Conservation (phyloP, 2,797 vertebrate species). For the Alcedo atthis region DNA sequence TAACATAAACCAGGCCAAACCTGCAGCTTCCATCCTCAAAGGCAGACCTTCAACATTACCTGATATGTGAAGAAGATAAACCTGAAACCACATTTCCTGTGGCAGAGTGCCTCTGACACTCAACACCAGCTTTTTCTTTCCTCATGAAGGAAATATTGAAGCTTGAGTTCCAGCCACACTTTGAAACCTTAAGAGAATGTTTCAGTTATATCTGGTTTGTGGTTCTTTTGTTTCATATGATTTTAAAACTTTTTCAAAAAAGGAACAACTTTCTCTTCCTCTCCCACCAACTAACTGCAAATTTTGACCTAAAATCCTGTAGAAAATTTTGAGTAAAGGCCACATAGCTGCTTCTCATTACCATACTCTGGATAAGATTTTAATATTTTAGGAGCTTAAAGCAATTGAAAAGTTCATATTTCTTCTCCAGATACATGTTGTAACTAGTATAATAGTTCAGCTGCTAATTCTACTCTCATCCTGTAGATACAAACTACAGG, state of each 20-base stretch:
- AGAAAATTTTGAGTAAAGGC: not conserved
- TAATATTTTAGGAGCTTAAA: not conserved
- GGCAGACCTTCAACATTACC: not conserved
- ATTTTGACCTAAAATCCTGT: not conserved
- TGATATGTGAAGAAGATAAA: not conserved
- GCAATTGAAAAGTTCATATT: not conserved
- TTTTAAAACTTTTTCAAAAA: not conserved
- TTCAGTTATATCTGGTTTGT: not conserved
- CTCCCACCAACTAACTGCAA: not conserved
- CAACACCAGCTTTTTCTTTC: not conserved
- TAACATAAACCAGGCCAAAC: not conserved
- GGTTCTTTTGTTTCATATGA: not conserved
- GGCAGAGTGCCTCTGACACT: not conserved
- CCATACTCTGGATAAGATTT: not conserved
- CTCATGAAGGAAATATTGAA: not conserved
- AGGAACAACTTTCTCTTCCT: not conserved
- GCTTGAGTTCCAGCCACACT: not conserved
- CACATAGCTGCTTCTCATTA: not conserved
- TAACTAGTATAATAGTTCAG: not conserved
- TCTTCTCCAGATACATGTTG: not conserved
- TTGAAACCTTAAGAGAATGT: not conserved
- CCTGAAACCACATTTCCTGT: not conserved
- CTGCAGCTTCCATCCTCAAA: not conserved
- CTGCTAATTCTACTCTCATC: not conserved
- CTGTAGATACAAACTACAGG: not conserved